Conservation (phyloP, 2,888 invertebrate species). For the Pyrrhia umbra region DNA sequence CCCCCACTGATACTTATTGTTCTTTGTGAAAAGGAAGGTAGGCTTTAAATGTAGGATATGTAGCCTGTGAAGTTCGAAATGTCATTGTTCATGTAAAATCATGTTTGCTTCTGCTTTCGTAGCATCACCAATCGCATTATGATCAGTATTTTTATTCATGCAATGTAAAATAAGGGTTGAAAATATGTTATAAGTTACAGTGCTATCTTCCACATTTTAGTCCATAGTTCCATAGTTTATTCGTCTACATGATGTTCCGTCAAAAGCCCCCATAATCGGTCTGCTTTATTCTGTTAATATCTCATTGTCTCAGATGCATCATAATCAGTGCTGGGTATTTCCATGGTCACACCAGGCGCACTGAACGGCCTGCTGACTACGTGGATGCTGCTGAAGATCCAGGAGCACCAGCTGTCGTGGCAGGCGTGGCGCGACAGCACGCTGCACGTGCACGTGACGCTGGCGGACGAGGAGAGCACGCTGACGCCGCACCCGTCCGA, state of each 20-base stretch:
- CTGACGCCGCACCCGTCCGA: conserved; percentile 64
- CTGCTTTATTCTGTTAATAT: conserved; percentile 4
- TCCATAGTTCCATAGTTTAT: too few relatives aligned
- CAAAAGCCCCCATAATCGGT: neutral
- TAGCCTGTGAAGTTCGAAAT: too few relatives aligned
- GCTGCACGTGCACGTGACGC: conserved; percentile 84
- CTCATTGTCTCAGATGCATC: conserved; percentile 20
- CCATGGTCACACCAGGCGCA: conserved; percentile 73
- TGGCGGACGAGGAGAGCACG: conserved; percentile 68
- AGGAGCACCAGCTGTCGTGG: conserved; percentile 88
- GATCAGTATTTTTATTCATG: too few relatives aligned
- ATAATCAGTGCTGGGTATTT: conserved; percentile 26
- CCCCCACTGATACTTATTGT: neutral
- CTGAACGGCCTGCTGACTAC: conserved; percentile 86
- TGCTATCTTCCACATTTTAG: too few relatives aligned
- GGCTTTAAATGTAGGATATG: too few relatives aligned
- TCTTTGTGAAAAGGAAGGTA: neutral
- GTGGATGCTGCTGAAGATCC: conserved; percentile 88
- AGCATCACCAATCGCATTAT: too few relatives aligned
- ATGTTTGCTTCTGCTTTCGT: too few relatives aligned
- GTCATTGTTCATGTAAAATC: too few relatives aligned
- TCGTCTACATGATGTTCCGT: too few relatives aligned
- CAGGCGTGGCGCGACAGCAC: conserved; percentile 86
- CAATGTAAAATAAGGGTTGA: too few relatives aligned
- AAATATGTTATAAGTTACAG: too few relatives aligned